A percentile compares a stretch with the other conserved stretches of the same genome.
phyloP scores from a whole-genome alignment of 2,888 invertebrate genomes.

The Tortricodes alternella region DNA sequence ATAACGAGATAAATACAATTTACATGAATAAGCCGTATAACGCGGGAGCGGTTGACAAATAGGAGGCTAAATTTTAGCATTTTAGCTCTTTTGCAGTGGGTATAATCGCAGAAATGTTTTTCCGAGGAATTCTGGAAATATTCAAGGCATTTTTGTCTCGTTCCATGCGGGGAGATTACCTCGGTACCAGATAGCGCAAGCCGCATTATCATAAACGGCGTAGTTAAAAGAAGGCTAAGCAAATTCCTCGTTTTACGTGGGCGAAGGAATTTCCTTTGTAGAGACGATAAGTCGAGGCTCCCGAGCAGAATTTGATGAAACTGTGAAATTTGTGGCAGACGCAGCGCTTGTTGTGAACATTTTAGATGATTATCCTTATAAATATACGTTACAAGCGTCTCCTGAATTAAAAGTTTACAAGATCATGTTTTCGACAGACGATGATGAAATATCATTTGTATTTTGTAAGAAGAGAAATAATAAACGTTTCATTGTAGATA shows the following conservation, averaged over 20 bases:
- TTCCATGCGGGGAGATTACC: constrained; percentile 5
- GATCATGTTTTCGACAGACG: neutral
- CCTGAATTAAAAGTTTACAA: neutral
- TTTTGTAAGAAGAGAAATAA: too few species aligned
- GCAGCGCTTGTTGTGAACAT: neutral
- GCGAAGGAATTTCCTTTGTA: constrained; percentile 44
- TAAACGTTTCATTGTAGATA: neutral
- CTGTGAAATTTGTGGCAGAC: neutral
- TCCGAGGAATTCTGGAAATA: constrained; percentile 1
- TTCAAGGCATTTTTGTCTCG: constrained; percentile 8
- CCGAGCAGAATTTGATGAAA: constrained; percentile 3
- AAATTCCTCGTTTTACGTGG: constrained; percentile 39
- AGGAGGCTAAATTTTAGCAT: constrained; percentile 18
- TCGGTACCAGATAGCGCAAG: constrained; percentile 19
- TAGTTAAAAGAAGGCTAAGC: constrained; percentile 34
- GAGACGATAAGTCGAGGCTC: constrained; percentile 29
- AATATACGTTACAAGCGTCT: neutral
- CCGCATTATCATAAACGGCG: constrained; percentile 27
- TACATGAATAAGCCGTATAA: constrained; percentile 19
- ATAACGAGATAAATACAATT: constrained; percentile 29
- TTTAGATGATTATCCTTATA: neutral
- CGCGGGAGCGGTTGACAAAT: constrained; percentile 21
- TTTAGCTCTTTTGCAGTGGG: constrained; percentile 3
- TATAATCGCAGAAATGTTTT: neutral
- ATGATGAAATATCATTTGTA: neutral